These are phyloP conservation scores for Mareca penelope DNA, from an alignment of 2,797 vertebrate genomes.

Conservation along the genomic window DNA sequence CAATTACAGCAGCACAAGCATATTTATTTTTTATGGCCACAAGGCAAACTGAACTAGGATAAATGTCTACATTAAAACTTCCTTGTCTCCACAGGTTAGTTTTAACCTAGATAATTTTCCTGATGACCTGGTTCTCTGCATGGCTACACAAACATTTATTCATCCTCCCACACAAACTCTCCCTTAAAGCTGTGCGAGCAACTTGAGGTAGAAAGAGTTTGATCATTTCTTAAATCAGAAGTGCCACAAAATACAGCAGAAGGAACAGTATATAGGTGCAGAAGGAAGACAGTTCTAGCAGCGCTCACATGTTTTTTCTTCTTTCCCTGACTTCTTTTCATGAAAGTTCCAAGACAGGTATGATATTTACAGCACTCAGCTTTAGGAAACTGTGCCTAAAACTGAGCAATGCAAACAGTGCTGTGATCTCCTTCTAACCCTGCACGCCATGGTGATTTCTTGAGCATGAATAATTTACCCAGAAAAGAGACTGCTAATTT, in stretches of 20 bases:
- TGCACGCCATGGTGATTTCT: background rate
- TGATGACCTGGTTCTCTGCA: background rate
- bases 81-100: background rate
- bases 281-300: background rate
- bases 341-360: background rate
- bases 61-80: background rate
- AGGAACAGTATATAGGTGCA: background rate
- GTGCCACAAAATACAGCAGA: fast-evolving
- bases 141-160: background rate
- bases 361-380: background rate
- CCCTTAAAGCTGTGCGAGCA: background rate
- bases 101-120: background rate
- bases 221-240: background rate
- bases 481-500: background rate
- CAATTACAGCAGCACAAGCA: background rate
- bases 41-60: background rate
- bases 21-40: background rate
- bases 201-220: background rate
- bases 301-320: fast-evolving
- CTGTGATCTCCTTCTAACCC: background rate
- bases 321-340: background rate
- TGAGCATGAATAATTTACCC: background rate
- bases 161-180: background rate
- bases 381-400: background rate
- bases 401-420: background rate